Evolutionary conservation across 2,888 invertebrate genomes (phyloP), one percentile per base, ranked within the genome.

Genomic region (Trachelus stipa): DNA sequence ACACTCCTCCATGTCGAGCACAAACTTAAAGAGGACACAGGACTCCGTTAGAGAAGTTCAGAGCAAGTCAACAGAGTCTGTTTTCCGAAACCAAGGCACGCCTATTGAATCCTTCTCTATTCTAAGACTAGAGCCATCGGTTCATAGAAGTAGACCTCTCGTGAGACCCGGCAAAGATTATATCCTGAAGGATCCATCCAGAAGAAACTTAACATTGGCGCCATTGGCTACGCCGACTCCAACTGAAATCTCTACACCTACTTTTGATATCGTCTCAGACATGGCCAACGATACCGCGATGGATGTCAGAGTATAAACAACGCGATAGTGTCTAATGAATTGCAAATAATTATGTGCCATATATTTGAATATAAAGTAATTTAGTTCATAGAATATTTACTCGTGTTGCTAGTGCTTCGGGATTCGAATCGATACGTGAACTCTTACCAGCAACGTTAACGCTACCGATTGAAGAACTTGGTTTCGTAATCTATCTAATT

Each of bases 191-290:
- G 85, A 87, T 35, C 73, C 80, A 30, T 74, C 81, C 11, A 88
- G 84, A 78, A 84, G 77, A 71, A 82, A 77, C 9, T 69, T 86
- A 12, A 86, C 84, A 40, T 73, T 86, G 15, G 89, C 89, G 0
- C 89, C 90, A 0, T 83, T 91, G 6, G 89, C 90, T 9, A 83
- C 82, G 1, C 88, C 89, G 1, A 88, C 90, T 33, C 89, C 89
- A 0, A 89, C 89, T n/a, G 89, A 90, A 12, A 87, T 90, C 75
- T 89, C 87, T 69, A 89, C 89, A 11, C 90, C 90, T 4, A 89
- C 88, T 33, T 88, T 89, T 77, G 91, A 91, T 74, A 79, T 88
- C 12, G 87, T 88, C 34, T 78, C 87, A 4, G 90, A 90, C 69
- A 88, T 89, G 4, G 88, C 89, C 74, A 82, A 83, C 23, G 88